phyloP scores from a whole-genome alignment of 2,113 vertebrate genomes.

The Silurus glanis region DNA sequence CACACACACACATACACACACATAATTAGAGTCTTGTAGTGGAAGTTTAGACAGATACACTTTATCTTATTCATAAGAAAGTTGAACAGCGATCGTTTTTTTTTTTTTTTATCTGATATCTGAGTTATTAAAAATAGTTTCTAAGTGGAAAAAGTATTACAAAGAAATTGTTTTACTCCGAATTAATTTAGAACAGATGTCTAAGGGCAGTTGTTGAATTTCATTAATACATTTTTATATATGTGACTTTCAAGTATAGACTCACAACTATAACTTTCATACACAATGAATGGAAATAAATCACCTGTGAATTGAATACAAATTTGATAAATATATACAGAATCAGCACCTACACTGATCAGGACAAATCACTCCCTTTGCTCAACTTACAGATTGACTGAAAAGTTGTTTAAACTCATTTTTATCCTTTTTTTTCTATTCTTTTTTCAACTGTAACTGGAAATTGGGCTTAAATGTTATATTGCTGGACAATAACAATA shows the following conservation, averaged over 20 bases:
- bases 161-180: neutral
- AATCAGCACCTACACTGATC: neutral
- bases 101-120: too few relatives aligned
- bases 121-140: neutral
- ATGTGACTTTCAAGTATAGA: neutral
- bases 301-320: neutral
- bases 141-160: neutral
- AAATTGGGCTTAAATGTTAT: neutral
- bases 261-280: neutral
- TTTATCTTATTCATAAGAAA: neutral
- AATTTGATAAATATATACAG: neutral
- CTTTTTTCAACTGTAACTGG: neutral
- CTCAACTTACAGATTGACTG: neutral
- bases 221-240: neutral
- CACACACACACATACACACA: slow-evolving; percentile 32
- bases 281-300: neutral
- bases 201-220: neutral
- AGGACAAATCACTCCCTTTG: neutral
- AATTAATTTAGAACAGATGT: neutral
- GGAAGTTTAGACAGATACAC: neutral
- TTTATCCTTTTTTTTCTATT: neutral
- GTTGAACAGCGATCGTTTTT: neutral
- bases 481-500: neutral
- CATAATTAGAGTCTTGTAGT: slow-evolving; percentile 23
- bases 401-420: neutral